Evolutionary conservation across 2,888 invertebrate genomes (phyloP).

Genomic region (Xylota sylvarum): DNA sequence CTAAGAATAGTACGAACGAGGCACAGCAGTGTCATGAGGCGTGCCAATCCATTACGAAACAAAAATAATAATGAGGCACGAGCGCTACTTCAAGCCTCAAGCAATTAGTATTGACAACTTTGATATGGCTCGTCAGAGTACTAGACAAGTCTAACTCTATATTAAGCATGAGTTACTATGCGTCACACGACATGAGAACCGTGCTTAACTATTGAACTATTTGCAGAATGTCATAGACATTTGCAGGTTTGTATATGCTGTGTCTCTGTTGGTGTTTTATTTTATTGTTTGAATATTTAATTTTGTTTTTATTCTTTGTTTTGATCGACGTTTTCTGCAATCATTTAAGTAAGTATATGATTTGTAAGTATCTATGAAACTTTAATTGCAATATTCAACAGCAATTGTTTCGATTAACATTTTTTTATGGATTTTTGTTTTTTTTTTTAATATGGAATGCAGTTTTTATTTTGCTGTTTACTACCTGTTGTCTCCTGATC

Average conservation of each 20-base stretch:
- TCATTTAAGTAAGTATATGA: slow-evolving; percentile 15
- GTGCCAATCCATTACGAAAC: background rate
- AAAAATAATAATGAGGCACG: background rate
- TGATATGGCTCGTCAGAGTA: slow-evolving; percentile 8
- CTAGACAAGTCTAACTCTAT: slow-evolving; percentile 11
- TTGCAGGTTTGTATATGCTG: background rate
- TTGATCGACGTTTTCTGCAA: slow-evolving; percentile 28
- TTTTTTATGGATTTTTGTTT: background rate
- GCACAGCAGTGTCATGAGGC: background rate
- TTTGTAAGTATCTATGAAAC: background rate
- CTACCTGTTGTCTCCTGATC: background rate
- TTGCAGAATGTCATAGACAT: slow-evolving; percentile 44
- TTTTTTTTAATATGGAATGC: slow-evolving; percentile 23
- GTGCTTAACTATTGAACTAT: slow-evolving; percentile 13
- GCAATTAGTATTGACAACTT: slow-evolving; percentile 15
- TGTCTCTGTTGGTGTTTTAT: slow-evolving; percentile 17
- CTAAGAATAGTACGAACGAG: background rate
- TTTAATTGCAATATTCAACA: background rate
- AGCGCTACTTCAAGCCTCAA: background rate
- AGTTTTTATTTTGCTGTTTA: slow-evolving; percentile 1
- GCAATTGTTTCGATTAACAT: background rate
- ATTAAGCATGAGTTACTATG: background rate
- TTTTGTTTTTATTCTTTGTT: slow-evolving; percentile 29
- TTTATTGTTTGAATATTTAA: slow-evolving; percentile 14
- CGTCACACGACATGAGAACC: slow-evolving; percentile 16